These are phyloP conservation scores for Forbesichthys agassizii DNA, from an alignment of 2,113 vertebrate genomes.

Conservation along the genomic window DNA sequence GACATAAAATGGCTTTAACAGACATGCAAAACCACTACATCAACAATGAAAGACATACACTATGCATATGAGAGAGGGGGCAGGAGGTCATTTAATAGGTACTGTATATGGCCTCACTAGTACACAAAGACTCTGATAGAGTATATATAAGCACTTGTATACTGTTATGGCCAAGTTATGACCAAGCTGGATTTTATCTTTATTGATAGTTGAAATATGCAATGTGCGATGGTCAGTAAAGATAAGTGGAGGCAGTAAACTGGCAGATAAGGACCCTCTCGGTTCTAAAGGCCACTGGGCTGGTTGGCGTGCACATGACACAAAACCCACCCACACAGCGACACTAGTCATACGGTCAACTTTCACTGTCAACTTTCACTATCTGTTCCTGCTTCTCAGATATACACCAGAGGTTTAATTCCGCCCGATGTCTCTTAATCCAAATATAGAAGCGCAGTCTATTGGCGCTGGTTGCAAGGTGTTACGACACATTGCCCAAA, in stretches of 20 bases:
- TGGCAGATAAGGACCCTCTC: conserved; percentile 62
- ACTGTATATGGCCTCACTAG: too few relatives aligned
- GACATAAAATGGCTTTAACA: conserved; percentile 46
- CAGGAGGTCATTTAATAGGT: too few relatives aligned
- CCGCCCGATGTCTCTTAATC: too few relatives aligned
- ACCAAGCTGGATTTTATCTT: conserved; percentile 71
- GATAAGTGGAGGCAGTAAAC: conserved; percentile 72
- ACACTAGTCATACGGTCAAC: conserved; percentile 26
- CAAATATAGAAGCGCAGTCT: too few relatives aligned
- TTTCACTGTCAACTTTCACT: conserved; percentile 32
- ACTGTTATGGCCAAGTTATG: conserved; percentile 41
- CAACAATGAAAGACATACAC: too few relatives aligned
- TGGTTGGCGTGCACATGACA: conserved; percentile 54
- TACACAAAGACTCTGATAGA: neutral
- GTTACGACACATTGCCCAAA: too few relatives aligned
- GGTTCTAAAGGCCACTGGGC: conserved; percentile 75
- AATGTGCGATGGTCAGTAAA: conserved; percentile 71
- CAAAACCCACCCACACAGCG: conserved; percentile 51
- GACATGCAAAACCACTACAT: conserved; percentile 25
- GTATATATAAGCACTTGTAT: conserved; percentile 34
- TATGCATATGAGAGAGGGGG: too few relatives aligned
- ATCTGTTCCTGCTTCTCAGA: neutral
- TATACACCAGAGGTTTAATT: too few relatives aligned
- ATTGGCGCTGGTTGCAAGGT: too few relatives aligned
- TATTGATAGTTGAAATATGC: conserved; percentile 77